A percentile compares a stretch with the other conserved stretches of the same genome.
Evolutionary conservation across 1,140 invertebrate species (phyloP).

Genomic region (Panagrolaimus sp.): DNA sequence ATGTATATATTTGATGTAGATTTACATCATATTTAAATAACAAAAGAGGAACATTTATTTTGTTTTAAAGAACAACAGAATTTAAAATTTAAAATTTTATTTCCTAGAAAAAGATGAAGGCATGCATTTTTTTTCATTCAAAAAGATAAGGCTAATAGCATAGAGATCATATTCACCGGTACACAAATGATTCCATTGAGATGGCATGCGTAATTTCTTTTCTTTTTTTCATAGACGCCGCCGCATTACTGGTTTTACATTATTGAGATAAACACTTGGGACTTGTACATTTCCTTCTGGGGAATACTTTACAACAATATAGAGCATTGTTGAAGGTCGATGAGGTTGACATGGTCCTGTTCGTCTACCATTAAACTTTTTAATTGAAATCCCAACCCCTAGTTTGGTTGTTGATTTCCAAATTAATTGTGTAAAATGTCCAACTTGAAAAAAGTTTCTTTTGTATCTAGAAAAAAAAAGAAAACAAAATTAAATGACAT

Average conservation of each 20-base stretch:
- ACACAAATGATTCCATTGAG: no score
- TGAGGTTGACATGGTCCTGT: background rate
- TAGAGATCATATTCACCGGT: no score
- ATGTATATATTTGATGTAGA: no score
- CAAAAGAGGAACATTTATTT: no score
- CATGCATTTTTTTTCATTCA: no score
- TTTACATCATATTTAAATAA: no score
- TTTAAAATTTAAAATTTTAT: no score
- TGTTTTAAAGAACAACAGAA: no score
- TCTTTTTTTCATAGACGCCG: background rate
- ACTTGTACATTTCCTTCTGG: background rate
- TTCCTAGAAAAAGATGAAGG: no score
- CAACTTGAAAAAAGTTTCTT: conserved; percentile 4
- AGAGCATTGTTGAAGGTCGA: background rate
- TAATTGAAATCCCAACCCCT: conserved; percentile 2
- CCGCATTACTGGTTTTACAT: background rate
- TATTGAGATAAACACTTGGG: background rate
- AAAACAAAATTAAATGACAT: background rate
- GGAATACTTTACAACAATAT: conserved; percentile 8
- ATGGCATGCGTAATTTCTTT: no score
- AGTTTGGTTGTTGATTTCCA: conserved; percentile 1
- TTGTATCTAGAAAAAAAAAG: background rate
- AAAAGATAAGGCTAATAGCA: no score
- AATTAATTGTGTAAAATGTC: conserved; percentile 11
- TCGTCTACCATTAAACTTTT: background rate